Conservation (phyloP, 2,113 vertebrate species). For the Pachypanchax playfairii region DNA sequence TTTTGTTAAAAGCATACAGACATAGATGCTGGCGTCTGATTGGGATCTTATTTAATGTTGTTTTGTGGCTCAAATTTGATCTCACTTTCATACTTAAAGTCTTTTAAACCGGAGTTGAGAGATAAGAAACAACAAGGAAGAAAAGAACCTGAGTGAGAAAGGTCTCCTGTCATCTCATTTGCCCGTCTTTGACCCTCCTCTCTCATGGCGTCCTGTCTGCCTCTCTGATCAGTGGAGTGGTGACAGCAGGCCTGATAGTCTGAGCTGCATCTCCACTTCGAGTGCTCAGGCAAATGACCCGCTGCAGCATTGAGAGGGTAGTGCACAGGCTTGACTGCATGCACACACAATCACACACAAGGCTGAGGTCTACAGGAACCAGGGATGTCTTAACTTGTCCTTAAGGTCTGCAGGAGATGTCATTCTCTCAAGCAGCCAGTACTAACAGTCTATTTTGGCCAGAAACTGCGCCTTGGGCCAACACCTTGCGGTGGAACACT, state of each 20-base stretch:
- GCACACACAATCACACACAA: conserved; percentile 28
- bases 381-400: conserved; percentile 53
- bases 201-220: conserved; percentile 35
- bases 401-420: conserved; percentile 47
- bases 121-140: background rate
- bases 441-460: conserved; percentile 57
- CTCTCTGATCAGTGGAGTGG: conserved; percentile 57
- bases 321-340: conserved; percentile 32
- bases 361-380: conserved; percentile 15
- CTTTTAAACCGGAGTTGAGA: background rate
- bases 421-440: conserved; percentile 59
- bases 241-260: conserved; percentile 55
- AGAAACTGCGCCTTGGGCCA: conserved; percentile 56
- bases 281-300: conserved; percentile 59
- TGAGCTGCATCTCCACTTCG: conserved; percentile 62
- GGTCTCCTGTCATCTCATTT: conserved; percentile 49
- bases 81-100: background rate
- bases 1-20: too few relatives aligned
- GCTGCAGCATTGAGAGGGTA: conserved; percentile 18
- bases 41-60: too few relatives aligned
- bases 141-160: conserved; percentile 21
- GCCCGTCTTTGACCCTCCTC: conserved; percentile 48
- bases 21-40: too few relatives aligned
- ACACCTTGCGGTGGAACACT: conserved; percentile 38
- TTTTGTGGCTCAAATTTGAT: too few relatives aligned